phyloP scores from a whole-genome alignment of 1,140 invertebrate genomes.

The Antheraea mylitta region DNA sequence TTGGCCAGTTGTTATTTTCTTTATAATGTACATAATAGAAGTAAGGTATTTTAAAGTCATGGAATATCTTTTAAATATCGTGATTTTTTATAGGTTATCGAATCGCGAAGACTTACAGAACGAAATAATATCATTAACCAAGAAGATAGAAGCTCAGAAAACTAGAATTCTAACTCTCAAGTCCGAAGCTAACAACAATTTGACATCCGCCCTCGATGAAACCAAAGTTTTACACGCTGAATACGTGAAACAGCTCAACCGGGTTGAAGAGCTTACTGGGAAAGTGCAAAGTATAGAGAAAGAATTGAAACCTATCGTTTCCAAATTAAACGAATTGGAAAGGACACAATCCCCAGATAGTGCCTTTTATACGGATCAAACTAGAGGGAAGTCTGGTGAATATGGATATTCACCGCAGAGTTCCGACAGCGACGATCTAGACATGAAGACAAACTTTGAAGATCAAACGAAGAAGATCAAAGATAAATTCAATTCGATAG shows the following conservation, averaged over 20 bases:
- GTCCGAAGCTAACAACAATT: conserved; percentile 81
- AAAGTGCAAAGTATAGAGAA: conserved; percentile 81
- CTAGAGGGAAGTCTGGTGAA: conserved; percentile 70
- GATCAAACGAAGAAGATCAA: conserved; percentile 64
- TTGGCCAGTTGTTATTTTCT: too few species aligned
- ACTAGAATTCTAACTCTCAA: conserved; percentile 83
- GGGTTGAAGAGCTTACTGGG: conserved; percentile 81
- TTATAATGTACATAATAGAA: too few species aligned
- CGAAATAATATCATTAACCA: conserved; percentile 84
- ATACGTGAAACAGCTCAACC: conserved; percentile 80
- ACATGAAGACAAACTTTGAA: conserved; percentile 64
- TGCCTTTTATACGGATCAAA: conserved; percentile 67
- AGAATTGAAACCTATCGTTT: conserved; percentile 79
- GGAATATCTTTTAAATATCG: too few species aligned
- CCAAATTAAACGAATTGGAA: conserved; percentile 70
- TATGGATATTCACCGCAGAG: conserved; percentile 75
- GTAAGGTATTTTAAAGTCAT: too few species aligned
- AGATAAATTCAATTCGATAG: conserved; percentile 74
- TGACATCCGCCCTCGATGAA: conserved; percentile 81
- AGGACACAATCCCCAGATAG: conserved; percentile 67
- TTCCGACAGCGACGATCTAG: conserved; percentile 72
- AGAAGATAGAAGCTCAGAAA: conserved; percentile 83
- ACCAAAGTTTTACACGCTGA: conserved; percentile 82
- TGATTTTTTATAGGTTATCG: conserved; percentile 79
- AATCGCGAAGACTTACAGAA: conserved; percentile 90